Evolutionary conservation across 2,113 vertebrate species (phyloP).

Genomic region (Peucedramus taeniatus): DNA sequence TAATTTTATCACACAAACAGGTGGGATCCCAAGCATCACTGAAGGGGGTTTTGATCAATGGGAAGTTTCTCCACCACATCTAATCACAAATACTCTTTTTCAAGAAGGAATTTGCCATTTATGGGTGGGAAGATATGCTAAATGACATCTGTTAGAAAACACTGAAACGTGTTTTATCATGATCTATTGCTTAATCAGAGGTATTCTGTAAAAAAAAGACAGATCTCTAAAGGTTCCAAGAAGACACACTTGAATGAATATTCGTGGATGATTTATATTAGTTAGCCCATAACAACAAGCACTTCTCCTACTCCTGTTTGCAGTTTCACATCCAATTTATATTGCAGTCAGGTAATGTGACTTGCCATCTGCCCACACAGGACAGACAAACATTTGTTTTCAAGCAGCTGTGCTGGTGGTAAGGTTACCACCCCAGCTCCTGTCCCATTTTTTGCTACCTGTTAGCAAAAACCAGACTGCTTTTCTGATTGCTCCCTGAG

Average conservation of each 20-base stretch:
- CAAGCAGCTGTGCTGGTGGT: slow-evolving; percentile 13
- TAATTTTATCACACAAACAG: not conserved
- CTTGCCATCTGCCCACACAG: not conserved
- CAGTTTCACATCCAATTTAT: not conserved
- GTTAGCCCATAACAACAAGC: not conserved
- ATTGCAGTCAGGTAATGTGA: not conserved
- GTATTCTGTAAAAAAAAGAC: not conserved
- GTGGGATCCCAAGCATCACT: not conserved
- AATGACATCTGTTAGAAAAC: not conserved
- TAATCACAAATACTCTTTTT: not conserved
- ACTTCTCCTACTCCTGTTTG: not conserved
- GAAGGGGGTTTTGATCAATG: not conserved
- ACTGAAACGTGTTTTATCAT: not conserved
- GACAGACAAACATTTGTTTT: slow-evolving; percentile 20
- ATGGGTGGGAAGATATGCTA: not conserved
- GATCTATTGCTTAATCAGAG: not conserved
- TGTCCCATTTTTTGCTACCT: not conserved
- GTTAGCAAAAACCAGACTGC: not conserved
- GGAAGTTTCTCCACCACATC: not conserved
- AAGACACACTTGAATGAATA: not conserved
- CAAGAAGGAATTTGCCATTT: not conserved
- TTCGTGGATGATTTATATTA: not conserved
- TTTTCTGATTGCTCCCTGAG: slow-evolving; percentile 1
- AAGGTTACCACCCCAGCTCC: not conserved
- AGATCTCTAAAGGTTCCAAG: not conserved